Evolutionary conservation across 2,113 vertebrate species (phyloP).

Genomic region (Aythya baeri): DNA sequence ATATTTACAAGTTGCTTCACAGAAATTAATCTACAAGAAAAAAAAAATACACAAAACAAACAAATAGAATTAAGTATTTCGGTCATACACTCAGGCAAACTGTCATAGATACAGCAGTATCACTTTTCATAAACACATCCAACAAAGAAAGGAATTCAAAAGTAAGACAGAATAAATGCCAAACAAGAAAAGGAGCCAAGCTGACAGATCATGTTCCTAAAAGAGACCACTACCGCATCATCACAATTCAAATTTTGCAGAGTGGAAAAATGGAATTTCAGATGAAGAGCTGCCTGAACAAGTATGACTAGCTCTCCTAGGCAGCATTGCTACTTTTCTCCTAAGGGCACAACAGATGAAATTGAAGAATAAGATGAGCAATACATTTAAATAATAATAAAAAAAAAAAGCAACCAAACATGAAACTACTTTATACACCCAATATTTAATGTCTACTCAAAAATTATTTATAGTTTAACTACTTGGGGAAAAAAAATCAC

Average conservation of each 20-base stretch:
- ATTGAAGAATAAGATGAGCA: neutral
- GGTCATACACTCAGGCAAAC: neutral
- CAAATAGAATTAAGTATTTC: neutral
- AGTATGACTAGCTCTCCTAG: neutral
- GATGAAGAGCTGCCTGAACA: slow-evolving; percentile 19
- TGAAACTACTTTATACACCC: neutral
- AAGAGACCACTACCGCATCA: slow-evolving; percentile 47
- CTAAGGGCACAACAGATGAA: neutral
- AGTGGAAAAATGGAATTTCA: slow-evolving; percentile 20
- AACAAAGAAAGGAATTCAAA: slow-evolving; percentile 37
- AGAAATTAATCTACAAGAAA: neutral
- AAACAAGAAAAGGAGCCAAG: slow-evolving; percentile 10
- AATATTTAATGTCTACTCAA: neutral
- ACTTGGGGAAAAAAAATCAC: rapidly evolving
- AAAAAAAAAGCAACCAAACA: neutral
- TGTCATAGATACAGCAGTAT: neutral
- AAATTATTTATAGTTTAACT: neutral
- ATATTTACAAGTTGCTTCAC: neutral
- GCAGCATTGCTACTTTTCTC: neutral
- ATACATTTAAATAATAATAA: neutral
- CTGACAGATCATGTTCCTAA: slow-evolving; percentile 34
- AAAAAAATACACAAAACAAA: neutral
- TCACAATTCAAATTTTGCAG: slow-evolving; percentile 8
- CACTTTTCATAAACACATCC: slow-evolving; percentile 22
- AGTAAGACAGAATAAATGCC: slow-evolving; percentile 1